Evolutionary conservation across 2,113 vertebrate species (phyloP).

Genomic region (Notothenia coriiceps): DNA sequence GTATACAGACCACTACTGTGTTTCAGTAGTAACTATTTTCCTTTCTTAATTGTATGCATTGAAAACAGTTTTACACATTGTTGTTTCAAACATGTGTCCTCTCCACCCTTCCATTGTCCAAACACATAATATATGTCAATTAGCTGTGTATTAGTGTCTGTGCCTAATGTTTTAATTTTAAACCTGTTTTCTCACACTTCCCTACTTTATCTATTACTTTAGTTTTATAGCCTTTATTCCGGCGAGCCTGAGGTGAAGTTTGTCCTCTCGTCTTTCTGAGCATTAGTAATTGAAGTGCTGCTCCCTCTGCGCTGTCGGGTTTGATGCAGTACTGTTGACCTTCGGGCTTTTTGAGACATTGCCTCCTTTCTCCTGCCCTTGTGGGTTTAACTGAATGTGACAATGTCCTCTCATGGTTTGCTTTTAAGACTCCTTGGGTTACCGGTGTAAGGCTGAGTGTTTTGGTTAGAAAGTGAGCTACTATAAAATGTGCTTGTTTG

Average conservation of each 20-base stretch:
- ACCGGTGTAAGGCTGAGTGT: slow-evolving; percentile 30
- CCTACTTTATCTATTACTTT: neutral
- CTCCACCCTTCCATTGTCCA: neutral
- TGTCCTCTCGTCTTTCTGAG: neutral
- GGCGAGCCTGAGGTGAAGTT: neutral
- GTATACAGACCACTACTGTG: neutral
- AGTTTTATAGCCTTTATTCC: neutral
- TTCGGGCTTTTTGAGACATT: slow-evolving; percentile 50
- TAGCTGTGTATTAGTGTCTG: neutral
- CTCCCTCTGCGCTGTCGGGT: slow-evolving; percentile 1
- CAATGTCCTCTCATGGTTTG: slow-evolving; percentile 63
- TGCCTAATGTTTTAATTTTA: neutral
- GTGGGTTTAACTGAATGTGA: slow-evolving; percentile 43
- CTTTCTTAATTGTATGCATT: neutral
- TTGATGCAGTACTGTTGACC: slow-evolving; percentile 31
- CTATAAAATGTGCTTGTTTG: slow-evolving; percentile 57
- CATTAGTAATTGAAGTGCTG: neutral
- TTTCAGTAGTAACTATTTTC: slow-evolving; percentile 16
- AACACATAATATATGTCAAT: neutral
- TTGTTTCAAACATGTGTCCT: neutral
- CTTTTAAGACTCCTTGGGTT: slow-evolving; percentile 59
- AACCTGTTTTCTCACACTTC: neutral
- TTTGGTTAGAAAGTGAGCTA: slow-evolving; percentile 50
- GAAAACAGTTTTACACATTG: neutral
- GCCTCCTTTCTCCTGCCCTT: slow-evolving; percentile 46